Evolutionary conservation across 2,113 vertebrate species (phyloP), one percentile per base, ranked within the genome.

Genomic region (Hucho hucho): DNA sequence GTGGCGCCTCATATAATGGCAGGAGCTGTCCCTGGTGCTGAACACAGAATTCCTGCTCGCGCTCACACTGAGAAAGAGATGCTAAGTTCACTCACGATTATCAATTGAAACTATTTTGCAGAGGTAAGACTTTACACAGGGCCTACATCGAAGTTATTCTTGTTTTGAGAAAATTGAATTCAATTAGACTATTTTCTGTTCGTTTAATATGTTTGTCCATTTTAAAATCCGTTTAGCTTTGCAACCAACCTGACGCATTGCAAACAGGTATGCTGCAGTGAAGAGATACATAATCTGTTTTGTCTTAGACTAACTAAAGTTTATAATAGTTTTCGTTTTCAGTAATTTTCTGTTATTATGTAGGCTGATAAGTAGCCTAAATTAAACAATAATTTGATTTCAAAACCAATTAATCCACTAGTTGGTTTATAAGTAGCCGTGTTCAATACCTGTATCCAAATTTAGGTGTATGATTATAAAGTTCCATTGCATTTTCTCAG

Each of bases 11-110:
- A 83, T 87, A 88, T 85, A 90, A 84, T 77, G 18, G 25, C 81
- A 88, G 90, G 94, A 94, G 93, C 95, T 96, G 94, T 95, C 95
- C 91, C 83, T 86, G 73, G 89, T 91, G 24, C 84, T 91, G 81
- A 89, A 86, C 6, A 2, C 43, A 69, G 81, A 87, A n/a, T 66
- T 75, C 79, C 69, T 79, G 81, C 70, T 70, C 80, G 74, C 75
- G 80, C 70, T 77, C 77, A 16, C 70, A 64, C 28, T 6, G 72
- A 25, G 29, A 81, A 73, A 70, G 90, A 86, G 75, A 89, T 89
- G 89, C 79, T 73, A 78, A 83, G 74, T 22, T 75, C 82, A 53
- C 77, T 58, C 77, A 53, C 79, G 70, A 75, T 49, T 78, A 73
- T 86, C 73, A n/a, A 58, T 47, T 46, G 43, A 76, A 87, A 89